phyloP scores from a whole-genome alignment of 2,113 vertebrate species.

The Nasalis larvatus region DNA sequence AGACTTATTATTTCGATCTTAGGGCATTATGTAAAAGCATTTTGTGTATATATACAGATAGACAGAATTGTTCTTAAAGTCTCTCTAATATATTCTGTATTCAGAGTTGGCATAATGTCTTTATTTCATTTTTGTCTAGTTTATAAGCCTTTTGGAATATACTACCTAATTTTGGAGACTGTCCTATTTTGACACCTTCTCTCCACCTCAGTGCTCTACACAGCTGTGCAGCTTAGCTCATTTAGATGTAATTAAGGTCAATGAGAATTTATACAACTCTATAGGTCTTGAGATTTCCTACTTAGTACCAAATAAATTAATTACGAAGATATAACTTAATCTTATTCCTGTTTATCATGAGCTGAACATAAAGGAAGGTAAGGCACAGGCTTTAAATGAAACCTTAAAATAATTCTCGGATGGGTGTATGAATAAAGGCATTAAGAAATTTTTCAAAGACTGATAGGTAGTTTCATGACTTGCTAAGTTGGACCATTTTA shows the following conservation, averaged over 20 bases:
- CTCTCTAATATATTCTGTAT: background rate
- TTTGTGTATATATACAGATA: background rate
- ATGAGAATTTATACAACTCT: background rate
- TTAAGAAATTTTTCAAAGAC: background rate
- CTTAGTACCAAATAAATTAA: background rate
- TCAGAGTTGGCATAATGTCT: background rate
- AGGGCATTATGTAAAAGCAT: background rate
- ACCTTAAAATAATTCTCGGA: constrained; percentile 50
- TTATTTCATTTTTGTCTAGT: background rate
- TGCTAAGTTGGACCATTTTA: constrained; percentile 32
- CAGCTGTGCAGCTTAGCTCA: background rate
- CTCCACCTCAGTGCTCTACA: background rate
- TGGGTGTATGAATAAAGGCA: constrained; percentile 22
- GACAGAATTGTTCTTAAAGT: constrained; percentile 22
- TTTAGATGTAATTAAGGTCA: background rate
- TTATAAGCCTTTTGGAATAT: constrained; percentile 30
- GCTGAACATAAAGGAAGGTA: background rate
- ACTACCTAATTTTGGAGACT: background rate
- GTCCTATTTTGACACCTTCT: background rate
- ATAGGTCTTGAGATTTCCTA: background rate
- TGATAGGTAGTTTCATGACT: background rate
- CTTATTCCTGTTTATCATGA: background rate
- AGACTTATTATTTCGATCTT: background rate
- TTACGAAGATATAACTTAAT: background rate
- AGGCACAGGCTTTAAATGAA: background rate